phyloP scores from a whole-genome alignment of 2,797 vertebrate genomes.

The Enoplosus armatus region DNA sequence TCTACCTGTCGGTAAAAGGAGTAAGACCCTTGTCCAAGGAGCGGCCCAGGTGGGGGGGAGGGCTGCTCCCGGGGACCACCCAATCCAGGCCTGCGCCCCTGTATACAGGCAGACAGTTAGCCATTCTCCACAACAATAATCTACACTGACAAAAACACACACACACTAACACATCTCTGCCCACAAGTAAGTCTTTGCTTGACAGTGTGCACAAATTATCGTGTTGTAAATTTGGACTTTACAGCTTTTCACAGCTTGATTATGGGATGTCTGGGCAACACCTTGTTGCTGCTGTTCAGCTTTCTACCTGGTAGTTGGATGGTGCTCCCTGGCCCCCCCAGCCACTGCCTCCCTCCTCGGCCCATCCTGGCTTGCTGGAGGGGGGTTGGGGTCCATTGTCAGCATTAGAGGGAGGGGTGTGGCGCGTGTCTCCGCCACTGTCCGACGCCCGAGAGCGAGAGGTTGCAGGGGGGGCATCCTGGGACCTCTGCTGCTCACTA shows the following conservation, averaged over 20 bases:
- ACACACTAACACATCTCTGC: slow-evolving; percentile 33
- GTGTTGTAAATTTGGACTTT: slow-evolving; percentile 4
- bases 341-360: slow-evolving; percentile 87
- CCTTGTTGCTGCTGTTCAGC: slow-evolving; percentile 8
- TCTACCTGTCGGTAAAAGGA: slow-evolving; percentile 87
- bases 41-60: slow-evolving; percentile 85
- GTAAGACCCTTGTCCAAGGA: slow-evolving; percentile 85
- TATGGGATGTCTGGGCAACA: not conserved
- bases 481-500: slow-evolving; percentile 82
- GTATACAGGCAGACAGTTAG: slow-evolving; percentile 80
- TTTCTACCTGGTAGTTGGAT: slow-evolving; percentile 87
- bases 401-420: slow-evolving; percentile 79
- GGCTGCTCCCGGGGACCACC: slow-evolving; percentile 85
- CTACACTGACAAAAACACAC: slow-evolving; percentile 57
- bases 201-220: not conserved
- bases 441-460: slow-evolving; percentile 81
- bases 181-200: slow-evolving; percentile 17
- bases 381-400: slow-evolving; percentile 84
- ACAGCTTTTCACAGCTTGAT: slow-evolving; percentile 5
- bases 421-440: slow-evolving; percentile 80
- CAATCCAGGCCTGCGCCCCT: slow-evolving; percentile 88
- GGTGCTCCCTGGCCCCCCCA: slow-evolving; percentile 81
- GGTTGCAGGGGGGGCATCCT: slow-evolving; percentile 72
- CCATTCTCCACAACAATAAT: slow-evolving; percentile 60
- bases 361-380: slow-evolving; percentile 89